Evolutionary conservation across 64 coral and sea anemone species (phyloP).

Genomic region (Stylophora pistillata): DNA sequence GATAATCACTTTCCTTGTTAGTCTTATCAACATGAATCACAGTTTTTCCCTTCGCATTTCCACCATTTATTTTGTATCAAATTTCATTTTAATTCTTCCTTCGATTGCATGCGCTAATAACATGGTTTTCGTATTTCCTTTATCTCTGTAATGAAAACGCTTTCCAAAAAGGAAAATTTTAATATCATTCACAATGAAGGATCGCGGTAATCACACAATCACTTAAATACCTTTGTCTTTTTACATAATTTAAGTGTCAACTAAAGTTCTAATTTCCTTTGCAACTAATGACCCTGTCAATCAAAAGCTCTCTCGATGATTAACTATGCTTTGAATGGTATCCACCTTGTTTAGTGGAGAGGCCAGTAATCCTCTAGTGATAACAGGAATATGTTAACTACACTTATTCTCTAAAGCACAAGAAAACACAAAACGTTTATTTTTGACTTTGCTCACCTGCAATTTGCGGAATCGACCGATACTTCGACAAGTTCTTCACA

Average conservation of each 20-base stretch:
- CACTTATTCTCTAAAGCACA: slow-evolving; percentile 11
- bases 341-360: background rate
- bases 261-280: background rate
- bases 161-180: no score
- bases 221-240: background rate
- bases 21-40: no score
- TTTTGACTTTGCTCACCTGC: background rate
- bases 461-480: background rate
- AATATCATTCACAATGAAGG: no score
- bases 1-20: no score
- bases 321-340: background rate
- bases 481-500: background rate
- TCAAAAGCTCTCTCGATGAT: slow-evolving; percentile 1
- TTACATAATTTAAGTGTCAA: slow-evolving; percentile 4
- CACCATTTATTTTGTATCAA: no score
- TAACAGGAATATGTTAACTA: slow-evolving; percentile 24
- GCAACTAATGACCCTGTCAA: background rate
- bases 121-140: no score
- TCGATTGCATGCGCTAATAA: no score
- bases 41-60: no score
- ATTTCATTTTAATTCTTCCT: no score
- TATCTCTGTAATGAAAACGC: no score
- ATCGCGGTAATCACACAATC: no score
- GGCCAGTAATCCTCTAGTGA: background rate
- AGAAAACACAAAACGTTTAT: slow-evolving; percentile 19